phyloP scores from a whole-genome alignment of 2,113 vertebrate genomes.

The Cryptotis parvus region DNA sequence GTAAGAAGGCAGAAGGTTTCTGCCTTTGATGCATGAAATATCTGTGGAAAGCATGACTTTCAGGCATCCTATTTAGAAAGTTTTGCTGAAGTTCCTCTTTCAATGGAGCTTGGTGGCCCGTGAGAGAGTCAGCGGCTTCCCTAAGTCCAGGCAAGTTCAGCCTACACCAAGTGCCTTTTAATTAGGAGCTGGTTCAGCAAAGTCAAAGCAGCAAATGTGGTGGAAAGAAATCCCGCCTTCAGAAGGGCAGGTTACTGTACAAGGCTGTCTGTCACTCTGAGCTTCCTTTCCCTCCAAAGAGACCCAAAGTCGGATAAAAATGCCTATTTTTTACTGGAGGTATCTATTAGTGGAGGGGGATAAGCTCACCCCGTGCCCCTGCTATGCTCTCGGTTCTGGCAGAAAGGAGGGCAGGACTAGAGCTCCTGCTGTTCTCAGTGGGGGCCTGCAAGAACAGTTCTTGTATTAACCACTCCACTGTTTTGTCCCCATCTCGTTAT shows the following conservation, averaged over 20 bases:
- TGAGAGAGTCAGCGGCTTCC: background rate
- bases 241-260: slow-evolving; percentile 57
- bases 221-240: slow-evolving; percentile 1
- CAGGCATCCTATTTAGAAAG: background rate
- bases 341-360: slow-evolving; percentile 41
- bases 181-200: slow-evolving; percentile 23
- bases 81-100: background rate
- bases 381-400: slow-evolving; percentile 60
- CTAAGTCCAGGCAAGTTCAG: background rate
- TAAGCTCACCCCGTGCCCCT: slow-evolving; percentile 27
- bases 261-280: background rate
- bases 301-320: slow-evolving; percentile 65
- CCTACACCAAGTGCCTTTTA: slow-evolving; percentile 40
- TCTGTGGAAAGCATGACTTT: no score
- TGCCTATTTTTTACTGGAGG: slow-evolving; percentile 63
- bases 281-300: slow-evolving; percentile 57
- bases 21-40: no score
- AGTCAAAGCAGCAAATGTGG: slow-evolving; percentile 60
- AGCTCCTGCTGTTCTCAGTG: slow-evolving; percentile 76
- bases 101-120: background rate
- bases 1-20: background rate
- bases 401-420: slow-evolving; percentile 32
- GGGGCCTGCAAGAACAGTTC: slow-evolving; percentile 64
- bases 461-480: slow-evolving; percentile 82
- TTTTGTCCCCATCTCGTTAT: slow-evolving; percentile 85